Base-by-base conservation (phyloP, 2,113 vertebrate genomes). In the Oplegnathus fasciatus region DNA sequence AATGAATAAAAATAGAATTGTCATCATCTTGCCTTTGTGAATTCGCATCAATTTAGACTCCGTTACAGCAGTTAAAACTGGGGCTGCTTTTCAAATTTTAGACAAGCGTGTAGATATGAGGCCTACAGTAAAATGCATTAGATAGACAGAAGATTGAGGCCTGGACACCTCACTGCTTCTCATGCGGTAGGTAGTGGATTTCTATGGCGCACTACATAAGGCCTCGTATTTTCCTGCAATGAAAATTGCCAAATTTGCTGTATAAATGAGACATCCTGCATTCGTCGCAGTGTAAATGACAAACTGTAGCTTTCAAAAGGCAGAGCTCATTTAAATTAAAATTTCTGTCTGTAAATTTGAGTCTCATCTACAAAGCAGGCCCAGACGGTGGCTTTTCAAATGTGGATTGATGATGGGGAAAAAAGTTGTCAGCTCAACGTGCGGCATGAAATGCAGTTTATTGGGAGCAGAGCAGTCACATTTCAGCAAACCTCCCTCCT, bases 391-490 rank as follows among this genome's bases (percentile, higher is more conserved):
- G 11, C 40, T 76, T 55, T 66, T 44, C 13, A 54, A 40, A 72
- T 52, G 32, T 17, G 61, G 26, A 78, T 10, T 30, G n/a, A 58
- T 42, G 60, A 70, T 37, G 17, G 52, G 7, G 18, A 37, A 18
- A 32, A 57, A 81, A 78, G 61, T 64, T 74, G 57, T 10, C 22
- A 48, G 24, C 52, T 79, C 61, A 72, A 22, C 42, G 55, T 61
- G 73, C 84, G 62, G 48, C 48, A 69, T 71, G 42, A 78, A 66
- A 73, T 50, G 78, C 76, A 75, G 55, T 50, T 84, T 50, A 57
- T 64, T 28, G 17, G 54, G 20, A 75, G 65, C 66, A 20, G 68
- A 72, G 28, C 76, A 17, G 70, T 50, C 58, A 66, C 34, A 64
- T 77, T 50, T 50, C 30, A 58, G 6, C 54, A 58, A 42, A 62